Base-by-base conservation (phyloP, 2,113 vertebrate species). In the Nyctibius bracteatus region DNA sequence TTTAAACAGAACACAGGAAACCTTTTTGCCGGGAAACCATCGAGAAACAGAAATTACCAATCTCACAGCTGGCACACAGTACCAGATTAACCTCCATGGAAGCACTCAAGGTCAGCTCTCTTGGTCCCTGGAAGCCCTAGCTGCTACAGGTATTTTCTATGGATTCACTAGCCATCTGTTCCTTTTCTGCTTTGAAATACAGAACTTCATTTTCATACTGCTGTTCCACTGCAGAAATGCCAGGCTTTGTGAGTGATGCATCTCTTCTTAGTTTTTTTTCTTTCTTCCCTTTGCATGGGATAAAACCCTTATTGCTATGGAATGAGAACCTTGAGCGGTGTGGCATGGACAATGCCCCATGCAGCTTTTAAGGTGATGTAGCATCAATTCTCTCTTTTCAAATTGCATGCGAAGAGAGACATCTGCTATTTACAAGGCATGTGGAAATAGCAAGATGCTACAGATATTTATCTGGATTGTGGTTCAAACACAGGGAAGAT, bases 341-440 rank as follows among this genome's bases (percentile, higher is more conserved):
- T 79, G 62, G 89, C 95, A 90, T 78, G 95, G 80, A 62, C 30
- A 58, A 3, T 63, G 65, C 35, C 41, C 57, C 23, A 4, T 22
- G 57, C 51, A 74, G 47, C 41, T 83, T 77, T 61, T 46, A 22
- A 80, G 30, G 51, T n/a, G 70, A 23, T 23, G 52, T 35, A 70
- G 84, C 84, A 96, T 81, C 81, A 67, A 61, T 92, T 70, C 46
- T 91, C 90, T 77, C 91, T 83, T 87, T 74, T 46, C 54, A 51
- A 58, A 35, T 1, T 7, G 54, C 86, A 70, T 44, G 81, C 44
- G 30, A 12, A 82, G 66, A 72, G 84, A 79, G 74, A 15, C 0
- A 59, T 33, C 59, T 88, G 95, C 92, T 90, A 88, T 81, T 86
- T 59, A 9, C 30, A 16, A 59, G 28, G 73, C 20, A 15, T 12